Evolutionary conservation across 2,113 vertebrate genomes (phyloP), one percentile per base, ranked within the genome.

Genomic region (Podarcis cretensis): DNA sequence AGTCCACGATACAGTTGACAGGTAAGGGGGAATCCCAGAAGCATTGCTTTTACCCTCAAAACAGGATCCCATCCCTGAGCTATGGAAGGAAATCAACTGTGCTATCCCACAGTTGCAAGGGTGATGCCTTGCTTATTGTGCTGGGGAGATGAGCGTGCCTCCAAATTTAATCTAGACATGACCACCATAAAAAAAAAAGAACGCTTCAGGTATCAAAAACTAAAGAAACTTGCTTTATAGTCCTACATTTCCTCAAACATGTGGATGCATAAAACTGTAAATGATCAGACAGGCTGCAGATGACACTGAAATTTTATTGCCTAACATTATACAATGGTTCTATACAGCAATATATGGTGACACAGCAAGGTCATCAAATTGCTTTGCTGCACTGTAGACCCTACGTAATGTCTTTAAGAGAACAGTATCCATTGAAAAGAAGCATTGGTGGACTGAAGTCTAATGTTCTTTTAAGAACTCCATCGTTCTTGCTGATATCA

Each of bases 401-500:
- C 87, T 94, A 84, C 89, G 85, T 74, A 90, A 94, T 93, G 77
- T 90, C 93, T 95, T 96, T 93, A 95, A 90, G 84, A 91, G 89
- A 92, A 95, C 1, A 85, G 83, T 71, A 93, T 94, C 96, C 95
- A 96, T 88, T 90, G 85, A 92, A 40, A 92, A 95, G 91, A 93
- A 95, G 96, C 93, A 87, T 92, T 86, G 84, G 59, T 81, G 94
- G 63, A 96, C 94, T 96, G 95, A 95, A 96, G 94, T 96, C 88
- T 88, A 95, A 69, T 97, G 94, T 96, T 96, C 96, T 95, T 95
- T 94, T 94, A 97, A 95, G 94, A 95, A 95, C 77, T 96, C 94
- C 84, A 96, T 95, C 91, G 92, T 87, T 94, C 79, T 71, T 77
- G 90, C 90, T 97, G 96, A 97, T 93, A 95, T 96, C 96, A 97